These are phyloP conservation scores for Bombus pascuorum DNA, from an alignment of 1,140 invertebrate genomes.

Conservation along the genomic window DNA sequence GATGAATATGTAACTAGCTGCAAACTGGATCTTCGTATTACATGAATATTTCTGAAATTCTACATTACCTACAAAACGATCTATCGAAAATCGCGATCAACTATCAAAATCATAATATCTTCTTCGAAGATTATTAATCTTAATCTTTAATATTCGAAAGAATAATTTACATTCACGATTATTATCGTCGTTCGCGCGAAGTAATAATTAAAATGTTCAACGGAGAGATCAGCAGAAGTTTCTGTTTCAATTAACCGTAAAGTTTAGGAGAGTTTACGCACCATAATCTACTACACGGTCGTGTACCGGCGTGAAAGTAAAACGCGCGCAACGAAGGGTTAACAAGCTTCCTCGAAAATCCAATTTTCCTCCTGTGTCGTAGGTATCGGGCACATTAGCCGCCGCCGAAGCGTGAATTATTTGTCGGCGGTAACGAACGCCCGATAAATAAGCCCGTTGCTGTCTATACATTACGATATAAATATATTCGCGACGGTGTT, in stretches of 20 bases:
- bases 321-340: not conserved
- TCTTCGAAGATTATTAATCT: too few relatives aligned
- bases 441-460: conserved; percentile 15
- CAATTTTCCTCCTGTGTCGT: not conserved
- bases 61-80: too few relatives aligned
- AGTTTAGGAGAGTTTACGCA: not conserved
- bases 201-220: not conserved
- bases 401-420: conserved; percentile 35
- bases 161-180: not conserved
- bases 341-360: conserved; percentile 18
- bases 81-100: too few relatives aligned
- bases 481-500: conserved; percentile 15
- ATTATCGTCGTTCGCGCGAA: not conserved
- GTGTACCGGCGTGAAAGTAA: not conserved
- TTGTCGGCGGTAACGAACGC: conserved; percentile 11
- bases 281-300: not conserved
- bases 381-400: not conserved
- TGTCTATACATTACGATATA: conserved; percentile 36
- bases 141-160: too few relatives aligned
- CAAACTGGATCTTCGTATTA: not conserved
- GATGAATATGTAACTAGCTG: not conserved
- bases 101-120: too few relatives aligned
- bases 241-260: not conserved
- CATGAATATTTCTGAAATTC: not conserved
- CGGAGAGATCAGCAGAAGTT: not conserved